These are phyloP conservation scores for Lutjanus argentimaculatus DNA, from an alignment of 2,797 vertebrate genomes.

Conservation along the genomic window DNA sequence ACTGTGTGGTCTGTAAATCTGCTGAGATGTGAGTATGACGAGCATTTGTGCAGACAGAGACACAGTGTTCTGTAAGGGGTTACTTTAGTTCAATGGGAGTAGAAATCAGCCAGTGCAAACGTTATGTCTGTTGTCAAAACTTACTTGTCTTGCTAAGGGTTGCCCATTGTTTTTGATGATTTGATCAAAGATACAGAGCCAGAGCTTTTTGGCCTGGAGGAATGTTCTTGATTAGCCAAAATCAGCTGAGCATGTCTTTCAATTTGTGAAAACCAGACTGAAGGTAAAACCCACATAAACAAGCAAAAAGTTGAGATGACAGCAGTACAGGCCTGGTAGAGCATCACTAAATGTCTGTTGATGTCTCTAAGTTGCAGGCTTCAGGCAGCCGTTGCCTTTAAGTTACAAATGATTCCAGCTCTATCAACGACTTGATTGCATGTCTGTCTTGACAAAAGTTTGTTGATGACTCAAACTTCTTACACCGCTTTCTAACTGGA, in stretches of 20 bases:
- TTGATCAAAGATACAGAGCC: neutral
- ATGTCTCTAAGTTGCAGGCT: neutral
- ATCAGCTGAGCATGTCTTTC: neutral
- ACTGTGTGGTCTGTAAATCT: conserved; percentile 11
- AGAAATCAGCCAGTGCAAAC: neutral
- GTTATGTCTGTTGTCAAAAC: too few species aligned
- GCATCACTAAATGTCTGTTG: neutral
- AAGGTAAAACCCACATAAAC: neutral
- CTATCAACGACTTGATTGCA: too few species aligned
- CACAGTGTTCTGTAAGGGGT: neutral
- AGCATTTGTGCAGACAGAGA: neutral
- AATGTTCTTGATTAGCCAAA: neutral
- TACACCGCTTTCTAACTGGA: too few species aligned
- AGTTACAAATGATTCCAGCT: too few species aligned
- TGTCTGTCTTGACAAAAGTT: too few species aligned
- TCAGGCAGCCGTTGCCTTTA: neutral
- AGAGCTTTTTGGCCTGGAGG: neutral
- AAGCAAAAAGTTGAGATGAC: neutral
- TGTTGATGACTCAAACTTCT: too few species aligned
- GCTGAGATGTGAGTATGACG: neutral
- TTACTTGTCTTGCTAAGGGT: neutral
- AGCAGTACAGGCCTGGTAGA: neutral
- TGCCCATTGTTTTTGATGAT: neutral
- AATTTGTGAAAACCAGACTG: neutral
- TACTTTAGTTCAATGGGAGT: neutral